Evolutionary conservation across 2,888 invertebrate species (phyloP), one percentile per base, ranked within the genome.

Genomic region (Empis stercorea): DNA sequence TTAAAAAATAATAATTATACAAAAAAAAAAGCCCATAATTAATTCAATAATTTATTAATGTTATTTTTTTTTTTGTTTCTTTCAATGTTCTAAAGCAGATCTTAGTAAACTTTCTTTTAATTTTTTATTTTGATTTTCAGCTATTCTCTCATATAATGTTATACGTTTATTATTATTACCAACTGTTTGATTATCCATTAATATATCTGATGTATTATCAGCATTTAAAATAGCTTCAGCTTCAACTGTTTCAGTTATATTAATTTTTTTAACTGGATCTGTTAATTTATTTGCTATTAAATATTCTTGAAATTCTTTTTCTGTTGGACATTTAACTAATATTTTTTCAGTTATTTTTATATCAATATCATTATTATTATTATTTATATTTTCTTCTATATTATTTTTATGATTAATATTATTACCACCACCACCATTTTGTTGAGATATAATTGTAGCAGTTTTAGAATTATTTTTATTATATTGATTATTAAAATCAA

Each of bases 41-140:
- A 27, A 27, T 27, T 27, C 23, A 40, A 40, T 17, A 17, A 16
- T 17, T 36, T 30, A 15, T 32, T 14, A 55, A 42, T 55, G n/a
- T n/a, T n/a, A n/a, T n/a, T n/a, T n/a, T n/a, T n/a, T n/a, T n/a
- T n/a, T n/a, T n/a, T n/a, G n/a, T n/a, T n/a, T n/a, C n/a, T n/a
- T n/a, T n/a, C n/a, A n/a, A n/a, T n/a, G 54, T 51, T 56, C 55
- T 51, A 56, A 51, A 44, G 54, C 52, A 34, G 54, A 53, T 46
- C 54, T 52, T 20, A 56, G 46, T 5, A 55, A 50, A 43, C 54
- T 55, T 42, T 54, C 54, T 46, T 55, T 51, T 2, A 56, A 16
- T 45, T 54, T 54, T 39, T 56, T 55, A 23, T 52, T 52, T 48
- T 57, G 56, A 44, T 58, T 58, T 43, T 59, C 59, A 16, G 54